These are phyloP conservation scores for Drosophila meridiana DNA, from an alignment of 2,888 invertebrate genomes.

Conservation along the genomic window DNA sequence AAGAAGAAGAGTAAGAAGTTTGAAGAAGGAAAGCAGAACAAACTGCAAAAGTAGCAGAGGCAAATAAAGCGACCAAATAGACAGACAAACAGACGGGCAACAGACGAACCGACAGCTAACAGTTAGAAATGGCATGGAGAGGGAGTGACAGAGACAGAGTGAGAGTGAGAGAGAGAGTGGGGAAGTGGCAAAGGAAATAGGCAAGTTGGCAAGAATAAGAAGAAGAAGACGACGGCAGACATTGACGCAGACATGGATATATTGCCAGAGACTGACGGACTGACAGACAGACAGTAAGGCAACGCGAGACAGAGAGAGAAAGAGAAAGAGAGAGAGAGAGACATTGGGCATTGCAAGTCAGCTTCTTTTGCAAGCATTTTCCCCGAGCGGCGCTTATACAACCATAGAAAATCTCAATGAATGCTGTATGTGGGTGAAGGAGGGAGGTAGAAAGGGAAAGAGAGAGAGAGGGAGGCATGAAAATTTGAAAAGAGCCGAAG, in stretches of 20 bases:
- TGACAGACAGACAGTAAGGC: conserved; percentile 24
- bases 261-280: conserved; percentile 57
- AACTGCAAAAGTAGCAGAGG: conserved; percentile 47
- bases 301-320: conserved; percentile 10
- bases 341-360: conserved; percentile 46
- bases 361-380: conserved; percentile 54
- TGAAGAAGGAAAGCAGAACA: conserved; percentile 24
- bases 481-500: conserved; percentile 64
- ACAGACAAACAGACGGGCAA: conserved; percentile 40
- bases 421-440: conserved; percentile 9
- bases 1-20: conserved; percentile 10
- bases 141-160: conserved; percentile 6
- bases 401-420: conserved; percentile 66
- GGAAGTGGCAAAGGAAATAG: conserved; percentile 1
- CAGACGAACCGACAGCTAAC: conserved; percentile 55
- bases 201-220: conserved; percentile 15
- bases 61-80: conserved; percentile 64
- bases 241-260: conserved; percentile 77
- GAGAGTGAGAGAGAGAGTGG: background rate
- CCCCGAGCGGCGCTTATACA: conserved; percentile 42
- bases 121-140: conserved; percentile 44
- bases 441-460: background rate
- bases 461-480: conserved; percentile 21
- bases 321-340: background rate
- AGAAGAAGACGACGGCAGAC: conserved; percentile 61